A percentile compares a stretch with the other conserved stretches of the same genome.
Conservation (phyloP, 1,140 invertebrate genomes). For the Brachionus paranguensis region DNA sequence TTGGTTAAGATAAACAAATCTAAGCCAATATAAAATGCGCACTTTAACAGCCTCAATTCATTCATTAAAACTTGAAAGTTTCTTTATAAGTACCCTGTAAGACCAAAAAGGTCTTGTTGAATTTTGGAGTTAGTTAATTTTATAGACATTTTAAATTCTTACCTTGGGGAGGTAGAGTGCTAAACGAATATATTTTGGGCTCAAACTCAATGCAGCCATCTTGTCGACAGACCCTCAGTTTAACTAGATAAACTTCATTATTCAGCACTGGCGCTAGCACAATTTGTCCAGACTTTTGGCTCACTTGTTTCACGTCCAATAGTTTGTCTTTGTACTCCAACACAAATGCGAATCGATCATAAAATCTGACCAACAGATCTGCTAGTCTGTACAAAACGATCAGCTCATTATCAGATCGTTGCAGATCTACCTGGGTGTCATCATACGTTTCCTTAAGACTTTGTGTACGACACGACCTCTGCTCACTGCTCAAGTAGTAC, state of each 20-base stretch:
- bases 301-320: not conserved
- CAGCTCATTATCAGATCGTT: not conserved
- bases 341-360: not conserved
- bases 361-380: not conserved
- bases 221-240: not conserved
- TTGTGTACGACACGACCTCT: not conserved
- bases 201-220: not conserved
- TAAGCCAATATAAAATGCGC: too few relatives aligned
- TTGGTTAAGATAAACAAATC: too few relatives aligned
- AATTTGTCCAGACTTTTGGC: not conserved
- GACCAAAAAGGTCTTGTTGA: too few relatives aligned
- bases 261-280: not conserved
- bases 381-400: not conserved
- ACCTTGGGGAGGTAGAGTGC: not conserved
- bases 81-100: too few relatives aligned
- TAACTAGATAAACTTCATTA: not conserved
- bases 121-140: too few relatives aligned
- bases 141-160: not conserved
- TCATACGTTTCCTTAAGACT: not conserved
- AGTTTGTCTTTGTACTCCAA: not conserved
- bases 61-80: too few relatives aligned
- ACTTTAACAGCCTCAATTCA: too few relatives aligned
- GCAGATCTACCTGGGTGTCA: not conserved
- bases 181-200: not conserved
- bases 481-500: not conserved